Base-by-base conservation (phyloP, 2,113 vertebrate species). In the Anas platyrhynchos region DNA sequence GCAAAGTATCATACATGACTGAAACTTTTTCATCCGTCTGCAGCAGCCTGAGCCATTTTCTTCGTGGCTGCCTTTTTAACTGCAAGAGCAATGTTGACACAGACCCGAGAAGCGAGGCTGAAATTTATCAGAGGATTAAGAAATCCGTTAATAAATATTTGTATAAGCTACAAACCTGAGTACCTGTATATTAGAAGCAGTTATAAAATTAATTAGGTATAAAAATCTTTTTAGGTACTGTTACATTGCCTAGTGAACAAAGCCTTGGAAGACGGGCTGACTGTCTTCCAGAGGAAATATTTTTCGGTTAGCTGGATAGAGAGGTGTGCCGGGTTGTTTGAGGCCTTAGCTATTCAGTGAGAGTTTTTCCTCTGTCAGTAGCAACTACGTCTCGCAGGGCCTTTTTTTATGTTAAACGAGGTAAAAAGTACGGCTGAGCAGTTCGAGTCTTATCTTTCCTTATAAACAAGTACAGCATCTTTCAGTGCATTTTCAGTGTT, bases 11-110 rank as follows among this genome's bases (percentile, higher is more conserved):
- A 88, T 91, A 69, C 20, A 13, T 66, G 80, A 72, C 72, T 94
- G 96, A 84, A 97, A 97, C 89, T 96, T 95, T 93, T 97, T 97
- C 84, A 72, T 96, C 95, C 88, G 86, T 94, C 85, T 94, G 94
- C 14, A 80, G 69, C 89, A 94, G 87, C 76, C 73, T 65, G 94
- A 97, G 91, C 95, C 22, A 7, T 93, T 94, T 93, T 86, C 83
- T 79, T 89, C 4, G 0, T 88, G 88, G 43, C 89, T 95, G 62
- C 46, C 46, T 93, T 88, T 91, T 84, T 66, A 58, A 63, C 86
- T 71, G 75, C 90, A 54, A 94, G 71, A 91, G 74, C 59, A 78
- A 0, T 65, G 76, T 91, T 96, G 94, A 83, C 74, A 38, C 16
- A 87, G 18, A 68, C 46, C 65, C 32, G 38, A 93, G 61, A 78